These are phyloP conservation scores for Forbesichthys agassizii DNA, from an alignment of 2,113 vertebrate genomes.

Conservation along the genomic window DNA sequence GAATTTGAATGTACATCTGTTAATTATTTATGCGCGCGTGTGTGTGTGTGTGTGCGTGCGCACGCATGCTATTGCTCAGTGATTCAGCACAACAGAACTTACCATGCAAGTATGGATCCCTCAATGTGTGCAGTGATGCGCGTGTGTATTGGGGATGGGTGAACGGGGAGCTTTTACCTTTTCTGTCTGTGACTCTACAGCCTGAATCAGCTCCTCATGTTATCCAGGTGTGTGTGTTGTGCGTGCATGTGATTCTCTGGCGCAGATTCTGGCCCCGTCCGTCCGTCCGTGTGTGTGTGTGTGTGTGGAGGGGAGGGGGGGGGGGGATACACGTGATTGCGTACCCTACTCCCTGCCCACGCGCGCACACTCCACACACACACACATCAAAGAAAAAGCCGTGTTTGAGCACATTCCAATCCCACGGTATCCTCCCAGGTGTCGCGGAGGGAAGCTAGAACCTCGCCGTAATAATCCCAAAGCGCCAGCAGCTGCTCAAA, in stretches of 20 bases:
- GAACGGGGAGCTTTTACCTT: slow-evolving; percentile 61
- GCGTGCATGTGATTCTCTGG: slow-evolving; percentile 10
- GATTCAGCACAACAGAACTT: slow-evolving; percentile 58
- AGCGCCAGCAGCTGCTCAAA: slow-evolving; percentile 18
- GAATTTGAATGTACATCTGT: slow-evolving; percentile 51
- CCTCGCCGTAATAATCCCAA: slow-evolving; percentile 44
- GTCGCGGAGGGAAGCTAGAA: slow-evolving; percentile 14
- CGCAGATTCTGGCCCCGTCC: slow-evolving; percentile 48
- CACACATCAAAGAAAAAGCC: slow-evolving; percentile 47
- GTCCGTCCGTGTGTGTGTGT: slow-evolving; percentile 51
- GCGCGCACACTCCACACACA: slow-evolving; percentile 7
- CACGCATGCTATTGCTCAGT: slow-evolving; percentile 36
- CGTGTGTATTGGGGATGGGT: background rate
- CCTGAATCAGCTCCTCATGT: slow-evolving; percentile 75
- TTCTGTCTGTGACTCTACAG: slow-evolving; percentile 69
- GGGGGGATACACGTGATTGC: slow-evolving; percentile 8
- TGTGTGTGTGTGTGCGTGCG: background rate
- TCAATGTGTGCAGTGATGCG: background rate
- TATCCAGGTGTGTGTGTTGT: slow-evolving; percentile 48
- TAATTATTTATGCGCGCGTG: slow-evolving; percentile 56
- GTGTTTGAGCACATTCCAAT: slow-evolving; percentile 55
- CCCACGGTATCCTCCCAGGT: slow-evolving; percentile 62
- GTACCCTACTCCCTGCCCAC: slow-evolving; percentile 37
- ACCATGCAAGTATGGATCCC: slow-evolving; percentile 48
- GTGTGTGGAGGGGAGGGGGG: slow-evolving; percentile 18